These are phyloP conservation scores for Lymantria dispar DNA, from an alignment of 2,888 invertebrate species.

Conservation along the genomic window DNA sequence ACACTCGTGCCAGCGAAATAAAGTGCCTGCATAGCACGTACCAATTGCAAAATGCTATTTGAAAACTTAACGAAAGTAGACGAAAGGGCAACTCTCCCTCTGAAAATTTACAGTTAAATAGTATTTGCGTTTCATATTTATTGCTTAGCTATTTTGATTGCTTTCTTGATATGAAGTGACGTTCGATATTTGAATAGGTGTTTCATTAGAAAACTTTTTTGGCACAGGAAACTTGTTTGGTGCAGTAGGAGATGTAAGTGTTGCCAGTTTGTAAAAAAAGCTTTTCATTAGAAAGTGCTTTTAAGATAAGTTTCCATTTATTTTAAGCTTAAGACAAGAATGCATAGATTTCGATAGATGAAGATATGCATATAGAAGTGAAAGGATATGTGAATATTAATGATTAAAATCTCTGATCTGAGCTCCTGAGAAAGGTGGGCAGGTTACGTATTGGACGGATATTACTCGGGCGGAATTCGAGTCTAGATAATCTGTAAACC, in stretches of 20 bases:
- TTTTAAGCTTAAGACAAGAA: too few relatives aligned
- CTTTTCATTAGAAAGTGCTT: too few relatives aligned
- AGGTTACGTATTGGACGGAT: constrained; percentile 30
- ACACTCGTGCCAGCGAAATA: constrained; percentile 69
- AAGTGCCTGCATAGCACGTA: constrained; percentile 75
- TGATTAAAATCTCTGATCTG: constrained; percentile 30
- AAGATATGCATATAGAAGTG: constrained; percentile 28
- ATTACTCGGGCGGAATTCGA: constrained; percentile 8
- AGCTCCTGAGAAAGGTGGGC: constrained; percentile 34
- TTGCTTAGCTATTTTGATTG: too few relatives aligned
- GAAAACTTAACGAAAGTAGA: constrained; percentile 62
- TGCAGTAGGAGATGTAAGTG: too few relatives aligned
- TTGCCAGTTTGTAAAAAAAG: too few relatives aligned
- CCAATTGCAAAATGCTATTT: constrained; percentile 74
- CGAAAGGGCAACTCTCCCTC: constrained; percentile 54
- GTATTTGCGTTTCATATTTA: constrained; percentile 4
- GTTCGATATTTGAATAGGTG: too few relatives aligned
- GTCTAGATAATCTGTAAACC: constrained; percentile 35
- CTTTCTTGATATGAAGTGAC: too few relatives aligned
- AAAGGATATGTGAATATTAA: constrained; percentile 33
- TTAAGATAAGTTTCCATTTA: too few relatives aligned
- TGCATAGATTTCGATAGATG: constrained; percentile 5
- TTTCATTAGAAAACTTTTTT: too few relatives aligned
- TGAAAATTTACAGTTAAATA: constrained; percentile 23
- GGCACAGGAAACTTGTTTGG: too few relatives aligned